Percentiles rank a stretch among this genome's conserved stretches.
These are phyloP conservation scores for Ceratosolen solmsi DNA, from an alignment of 1,140 invertebrate genomes.

Conservation along the genomic window DNA sequence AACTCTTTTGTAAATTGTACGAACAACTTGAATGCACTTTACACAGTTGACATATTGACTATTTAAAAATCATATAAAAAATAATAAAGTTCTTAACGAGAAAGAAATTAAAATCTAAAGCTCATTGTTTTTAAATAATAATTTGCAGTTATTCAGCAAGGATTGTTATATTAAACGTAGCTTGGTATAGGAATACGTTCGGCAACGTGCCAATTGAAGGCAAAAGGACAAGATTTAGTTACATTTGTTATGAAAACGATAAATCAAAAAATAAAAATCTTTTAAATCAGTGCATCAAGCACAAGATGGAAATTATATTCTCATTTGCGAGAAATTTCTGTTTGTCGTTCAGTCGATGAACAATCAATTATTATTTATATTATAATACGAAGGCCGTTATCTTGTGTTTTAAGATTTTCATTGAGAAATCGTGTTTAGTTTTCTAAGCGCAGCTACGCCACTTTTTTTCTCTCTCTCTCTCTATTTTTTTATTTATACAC, in stretches of 20 bases:
- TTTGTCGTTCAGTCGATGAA: too few relatives aligned
- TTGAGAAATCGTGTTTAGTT: background rate
- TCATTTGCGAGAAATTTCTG: too few relatives aligned
- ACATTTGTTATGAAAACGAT: background rate
- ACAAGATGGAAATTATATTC: too few relatives aligned
- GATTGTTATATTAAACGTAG: background rate
- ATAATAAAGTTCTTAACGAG: too few relatives aligned
- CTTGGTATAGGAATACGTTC: background rate
- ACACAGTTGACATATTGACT: too few relatives aligned
- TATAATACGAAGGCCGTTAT: too few relatives aligned
- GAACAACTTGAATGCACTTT: too few relatives aligned
- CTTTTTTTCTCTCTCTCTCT: background rate
- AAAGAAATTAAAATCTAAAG: background rate
- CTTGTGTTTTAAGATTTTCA: background rate
- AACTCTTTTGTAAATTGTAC: too few relatives aligned
- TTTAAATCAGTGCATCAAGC: background rate
- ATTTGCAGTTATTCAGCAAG: background rate
- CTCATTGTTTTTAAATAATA: background rate
- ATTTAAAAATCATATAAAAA: too few relatives aligned
- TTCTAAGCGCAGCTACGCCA: background rate
- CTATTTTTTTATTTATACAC: too few relatives aligned
- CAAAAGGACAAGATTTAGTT: constrained; percentile 1
- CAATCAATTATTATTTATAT: background rate
- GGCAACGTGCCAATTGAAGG: background rate
- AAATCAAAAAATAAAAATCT: too few relatives aligned